Evolutionary conservation across 2,113 vertebrate genomes (phyloP), one percentile per base, ranked within the genome.

Genomic region (Carlito syrichta): DNA sequence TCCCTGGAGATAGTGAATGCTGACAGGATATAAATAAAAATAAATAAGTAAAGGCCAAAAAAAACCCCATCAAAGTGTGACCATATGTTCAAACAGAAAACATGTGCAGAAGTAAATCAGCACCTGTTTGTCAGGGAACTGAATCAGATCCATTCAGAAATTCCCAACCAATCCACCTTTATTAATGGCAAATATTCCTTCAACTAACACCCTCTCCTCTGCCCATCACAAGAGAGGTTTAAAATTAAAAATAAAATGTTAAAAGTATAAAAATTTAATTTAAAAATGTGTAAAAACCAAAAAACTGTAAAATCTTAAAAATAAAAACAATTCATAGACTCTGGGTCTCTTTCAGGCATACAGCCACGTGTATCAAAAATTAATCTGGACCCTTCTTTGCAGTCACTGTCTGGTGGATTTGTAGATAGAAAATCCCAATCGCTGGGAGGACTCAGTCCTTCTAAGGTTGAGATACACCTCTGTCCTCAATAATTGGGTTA

Each of bases 21-120:
- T 66, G 12, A 43, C 45, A 71, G 30, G 40, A 94, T 89, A 94
- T 60, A 95, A 89, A 95, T 66, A 93, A 96, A 92, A 86, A 76
- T 56, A 66, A 54, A 69, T 84, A 96, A 95, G 63, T 69, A 84
- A 86, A 91, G 68, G 4, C 48, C 38, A 73, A 71, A 68, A 89
- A 92, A 88, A 54, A 30, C n/a, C n/a, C 56, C 63, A 76, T 86
- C 69, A 73, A 87, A 73, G 12, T 95, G 32, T 74, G 58, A 78
- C 81, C 40, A 86, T 69, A 86, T 86, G 83, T 84, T 79, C 74
- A 89, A 77, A 83, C 38, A 94, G 69, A 96, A 68, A 84, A 23
- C 35, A 48, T 17, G 38, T 69, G 25, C 27, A 92, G 48, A 78
- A 4, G 11, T 50, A 60, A 91, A 40, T 40, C 56, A 89, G 40